phyloP scores from a whole-genome alignment of 2,113 vertebrate species.

The Calidris pygmaea region DNA sequence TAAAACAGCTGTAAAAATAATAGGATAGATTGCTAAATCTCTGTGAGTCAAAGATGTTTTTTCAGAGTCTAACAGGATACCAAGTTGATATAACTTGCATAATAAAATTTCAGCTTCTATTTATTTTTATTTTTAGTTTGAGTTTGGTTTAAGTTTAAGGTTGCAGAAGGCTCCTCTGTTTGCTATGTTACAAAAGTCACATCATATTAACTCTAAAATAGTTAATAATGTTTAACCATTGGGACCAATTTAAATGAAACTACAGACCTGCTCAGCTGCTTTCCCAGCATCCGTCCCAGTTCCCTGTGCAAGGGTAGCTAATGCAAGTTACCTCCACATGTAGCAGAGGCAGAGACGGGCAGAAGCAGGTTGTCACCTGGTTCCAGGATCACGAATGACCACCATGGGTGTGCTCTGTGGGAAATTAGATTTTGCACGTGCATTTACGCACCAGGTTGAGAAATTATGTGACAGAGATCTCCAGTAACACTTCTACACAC shows the following conservation, averaged over 20 bases:
- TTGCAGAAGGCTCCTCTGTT: background rate
- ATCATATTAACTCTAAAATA: background rate
- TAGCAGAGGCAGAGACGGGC: background rate
- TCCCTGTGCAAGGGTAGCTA: background rate
- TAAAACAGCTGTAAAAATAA: background rate
- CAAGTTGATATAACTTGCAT: background rate
- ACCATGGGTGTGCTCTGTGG: background rate
- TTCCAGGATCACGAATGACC: background rate
- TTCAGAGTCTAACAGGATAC: background rate
- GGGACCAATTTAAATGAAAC: background rate
- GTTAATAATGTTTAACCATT: background rate
- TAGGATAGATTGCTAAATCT: background rate
- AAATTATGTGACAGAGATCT: background rate
- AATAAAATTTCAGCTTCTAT: background rate
- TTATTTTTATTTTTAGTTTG: background rate
- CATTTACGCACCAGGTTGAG: background rate
- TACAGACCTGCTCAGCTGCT: background rate
- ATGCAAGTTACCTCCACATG: fast-evolving
- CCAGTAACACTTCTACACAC: background rate
- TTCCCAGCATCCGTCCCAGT: background rate
- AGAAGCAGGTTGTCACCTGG: background rate
- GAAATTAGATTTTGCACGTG: background rate
- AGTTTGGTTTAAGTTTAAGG: background rate
- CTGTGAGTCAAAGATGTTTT: background rate
- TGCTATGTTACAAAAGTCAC: background rate